Evolutionary conservation across 2,888 invertebrate species (phyloP), one percentile per base, ranked within the genome.

Genomic region (Agrochola litura): DNA sequence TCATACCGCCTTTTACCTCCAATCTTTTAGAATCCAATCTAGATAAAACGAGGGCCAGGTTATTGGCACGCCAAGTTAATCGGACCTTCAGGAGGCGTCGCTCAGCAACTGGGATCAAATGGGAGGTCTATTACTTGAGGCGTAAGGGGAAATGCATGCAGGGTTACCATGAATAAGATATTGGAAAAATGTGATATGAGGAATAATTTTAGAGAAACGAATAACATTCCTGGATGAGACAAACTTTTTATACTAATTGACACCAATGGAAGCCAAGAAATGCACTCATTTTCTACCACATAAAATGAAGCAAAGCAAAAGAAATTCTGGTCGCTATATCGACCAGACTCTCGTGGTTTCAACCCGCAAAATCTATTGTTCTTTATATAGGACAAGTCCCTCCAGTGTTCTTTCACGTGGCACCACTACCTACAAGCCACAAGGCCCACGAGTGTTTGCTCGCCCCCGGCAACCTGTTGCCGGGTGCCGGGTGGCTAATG

Each of bases 11-110:
- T 61, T 76, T 80, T 63, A 54, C 69, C 43, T 76, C 54, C 73
- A 83, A 84, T 83, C 81, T 83, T 80, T 84, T 84, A 84, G 80
- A 84, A 74, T 74, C 52, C 84, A 85, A 84, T 85, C 79, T 79
- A 82, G 72, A 71, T 76, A 82, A 85, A 80, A 80, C 76, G 63
- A 73, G 52, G 49, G 61, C 46, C 70, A 76, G 71, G 80, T 83
- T 83, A 77, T 80, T 80, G 85, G 68, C 73, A 77, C 73, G 79
- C 58, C 60, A 71, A 60, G 41, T 85, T 85, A 77, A 83, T 85
- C 60, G 66, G 66, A 67, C 77, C 66, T 74, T 76, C 71, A 66
- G 73, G 63, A 77, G 67, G n/a, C 54, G 77, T 76, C 43, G 86
- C 73, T 56, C 41, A 71, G 80, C 80, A 66, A 76, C 74, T 65